Conservation (phyloP, 2,888 invertebrate genomes). For the Pterobdella sp. region DNA sequence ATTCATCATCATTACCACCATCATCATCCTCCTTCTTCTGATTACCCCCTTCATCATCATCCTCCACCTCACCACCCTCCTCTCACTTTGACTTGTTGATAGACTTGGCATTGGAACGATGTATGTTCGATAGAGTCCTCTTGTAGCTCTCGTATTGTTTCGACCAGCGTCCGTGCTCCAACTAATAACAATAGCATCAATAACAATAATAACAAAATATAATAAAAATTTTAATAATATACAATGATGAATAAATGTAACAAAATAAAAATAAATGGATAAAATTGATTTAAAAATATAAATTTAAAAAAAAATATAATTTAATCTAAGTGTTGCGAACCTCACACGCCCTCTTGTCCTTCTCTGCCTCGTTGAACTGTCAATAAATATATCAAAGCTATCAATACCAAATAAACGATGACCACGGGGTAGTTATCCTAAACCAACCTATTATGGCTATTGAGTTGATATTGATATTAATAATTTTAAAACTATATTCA, state of each 20-base stretch:
- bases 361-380: slow-evolving; percentile 77
- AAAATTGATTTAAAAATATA: not conserved
- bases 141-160: slow-evolving; percentile 31
- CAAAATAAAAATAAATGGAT: not conserved
- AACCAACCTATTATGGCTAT: not conserved
- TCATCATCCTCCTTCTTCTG: no score
- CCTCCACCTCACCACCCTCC: no score
- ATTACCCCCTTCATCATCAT: no score
- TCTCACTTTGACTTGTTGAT: slow-evolving; percentile 35
- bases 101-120: slow-evolving; percentile 35
- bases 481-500: no score
- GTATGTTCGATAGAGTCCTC: slow-evolving; percentile 32
- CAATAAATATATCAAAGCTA: not conserved
- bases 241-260: not conserved
- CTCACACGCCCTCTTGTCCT: slow-evolving; percentile 77
- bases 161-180: slow-evolving; percentile 62
- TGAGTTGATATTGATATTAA: no score
- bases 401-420: not conserved
- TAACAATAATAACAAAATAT: not conserved
- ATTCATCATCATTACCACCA: no score
- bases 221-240: not conserved
- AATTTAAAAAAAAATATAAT: no score
- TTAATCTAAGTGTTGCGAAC: not conserved
- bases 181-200: slow-evolving; percentile 38
- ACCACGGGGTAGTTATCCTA: not conserved